Evolutionary conservation across 2,797 vertebrate genomes (phyloP).

Genomic region (Anisognathus igniventris): DNA sequence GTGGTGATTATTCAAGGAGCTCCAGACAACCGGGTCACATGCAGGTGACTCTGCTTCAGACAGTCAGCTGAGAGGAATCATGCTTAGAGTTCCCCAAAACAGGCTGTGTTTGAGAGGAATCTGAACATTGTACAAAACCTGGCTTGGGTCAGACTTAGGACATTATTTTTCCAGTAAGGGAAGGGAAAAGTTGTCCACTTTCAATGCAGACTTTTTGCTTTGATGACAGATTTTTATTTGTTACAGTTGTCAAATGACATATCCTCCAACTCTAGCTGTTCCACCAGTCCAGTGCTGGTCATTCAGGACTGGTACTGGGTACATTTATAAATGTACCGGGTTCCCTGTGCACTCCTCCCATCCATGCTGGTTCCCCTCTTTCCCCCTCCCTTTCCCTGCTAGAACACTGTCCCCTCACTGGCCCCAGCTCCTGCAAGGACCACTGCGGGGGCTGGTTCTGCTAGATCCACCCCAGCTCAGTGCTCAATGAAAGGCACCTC

Average conservation of each 20-base stretch:
- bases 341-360: slow-evolving; percentile 22
- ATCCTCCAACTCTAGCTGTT: slow-evolving; percentile 66
- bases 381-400: slow-evolving; percentile 22
- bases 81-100: background rate
- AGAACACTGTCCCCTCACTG: slow-evolving; percentile 2
- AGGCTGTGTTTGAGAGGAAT: slow-evolving; percentile 50
- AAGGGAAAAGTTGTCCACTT: slow-evolving; percentile 46
- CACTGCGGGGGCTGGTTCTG: slow-evolving; percentile 3
- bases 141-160: slow-evolving; percentile 71
- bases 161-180: slow-evolving; percentile 58
- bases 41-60: background rate
- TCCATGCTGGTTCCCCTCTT: slow-evolving; percentile 24
- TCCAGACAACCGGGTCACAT: background rate
- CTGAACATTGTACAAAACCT: slow-evolving; percentile 73
- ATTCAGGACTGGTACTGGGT: slow-evolving; percentile 57
- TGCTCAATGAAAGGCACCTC: slow-evolving; percentile 32
- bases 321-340: slow-evolving; percentile 50
- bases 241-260: slow-evolving; percentile 63
- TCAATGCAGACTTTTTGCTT: slow-evolving; percentile 68
- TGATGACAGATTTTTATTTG: slow-evolving; percentile 47
- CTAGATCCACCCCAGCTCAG: slow-evolving; percentile 30
- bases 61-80: background rate
- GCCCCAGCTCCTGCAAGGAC: slow-evolving; percentile 31
- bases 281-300: slow-evolving; percentile 56
- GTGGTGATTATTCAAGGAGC: background rate